Evolutionary conservation across 2,888 invertebrate species (phyloP), one percentile per base, ranked within the genome.

Genomic region (Clistopyga incitator): DNA sequence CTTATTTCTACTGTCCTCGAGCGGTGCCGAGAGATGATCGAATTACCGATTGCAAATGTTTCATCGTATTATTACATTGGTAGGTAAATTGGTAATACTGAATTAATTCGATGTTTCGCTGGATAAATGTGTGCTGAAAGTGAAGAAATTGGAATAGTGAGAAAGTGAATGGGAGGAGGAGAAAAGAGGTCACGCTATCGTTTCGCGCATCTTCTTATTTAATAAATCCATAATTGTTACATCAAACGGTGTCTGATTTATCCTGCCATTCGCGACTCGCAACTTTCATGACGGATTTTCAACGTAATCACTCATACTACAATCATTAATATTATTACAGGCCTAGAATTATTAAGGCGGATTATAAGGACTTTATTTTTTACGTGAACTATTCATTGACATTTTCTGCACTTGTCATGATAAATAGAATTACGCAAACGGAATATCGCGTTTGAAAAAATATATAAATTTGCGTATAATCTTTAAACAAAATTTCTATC

Each of bases 151-250:
- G 3, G 54, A 81, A 3, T 56, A 23, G 45, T 13, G 59, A 52
- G 42, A 78, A 10, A 38, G 38, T 10, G 10, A 6, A 10, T 10
- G 38, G 23, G 20, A 15, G n/a, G 34, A 68, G 20, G 59, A 54
- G 76, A 72, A 42, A 45, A 34, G 11, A 20, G 20, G n/a, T 52
- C 47, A 59, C 71, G 79, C 82, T 86, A 78, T 84, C 82, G 80
- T 86, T 84, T 74, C 84, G 71, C 82, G 84, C 76, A 84, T 85
- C 78, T 86, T 80, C 80, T 86, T 86, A 82, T 86, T 86, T 86
- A 85, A 86, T 86, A 86, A 86, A 86, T 86, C 79, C 67, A 83
- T 79, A 78, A 86, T 86, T 86, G 84, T 85, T 83, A 52, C 83
- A 77, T 74, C 56, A 52, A n/a, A 34, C 23, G 1, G 45, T 47